phyloP scores from a whole-genome alignment of 2,113 vertebrate species.

The Mastomys coucha region DNA sequence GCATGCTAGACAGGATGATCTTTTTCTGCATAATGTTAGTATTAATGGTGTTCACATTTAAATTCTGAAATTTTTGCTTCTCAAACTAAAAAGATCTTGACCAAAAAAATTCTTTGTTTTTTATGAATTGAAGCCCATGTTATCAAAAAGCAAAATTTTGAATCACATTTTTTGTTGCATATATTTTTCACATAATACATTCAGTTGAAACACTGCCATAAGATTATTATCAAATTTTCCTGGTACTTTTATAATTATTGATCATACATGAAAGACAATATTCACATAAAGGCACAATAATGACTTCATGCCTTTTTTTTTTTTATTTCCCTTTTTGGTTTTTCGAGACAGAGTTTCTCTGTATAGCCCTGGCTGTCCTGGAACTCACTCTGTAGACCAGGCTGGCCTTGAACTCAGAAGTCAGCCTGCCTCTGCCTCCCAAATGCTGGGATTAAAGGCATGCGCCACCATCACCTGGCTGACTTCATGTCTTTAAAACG shows the following conservation, averaged over 20 bases:
- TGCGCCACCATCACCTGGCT: too few species aligned
- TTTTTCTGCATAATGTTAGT: conserved; percentile 81
- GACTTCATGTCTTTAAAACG: too few species aligned
- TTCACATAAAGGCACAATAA: conserved; percentile 48
- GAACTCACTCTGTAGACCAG: too few species aligned
- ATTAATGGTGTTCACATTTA: conserved; percentile 83
- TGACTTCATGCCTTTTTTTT: conserved; percentile 4
- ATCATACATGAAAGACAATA: conserved; percentile 65
- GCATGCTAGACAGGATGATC: conserved; percentile 90
- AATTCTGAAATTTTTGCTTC: conserved; percentile 76
- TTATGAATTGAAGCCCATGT: conserved; percentile 74
- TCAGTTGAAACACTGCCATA: conserved; percentile 68
- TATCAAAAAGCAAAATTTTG: conserved; percentile 77
- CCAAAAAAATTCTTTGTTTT: conserved; percentile 82
- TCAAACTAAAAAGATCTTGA: conserved; percentile 81
- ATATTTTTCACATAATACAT: conserved; percentile 57
- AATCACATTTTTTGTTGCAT: conserved; percentile 69
- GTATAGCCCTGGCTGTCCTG: too few species aligned
- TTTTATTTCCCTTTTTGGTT: too few species aligned
- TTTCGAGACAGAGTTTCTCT: too few species aligned
- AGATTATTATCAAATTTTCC: conserved; percentile 65
- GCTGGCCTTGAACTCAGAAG: too few species aligned
- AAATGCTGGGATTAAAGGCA: too few species aligned
- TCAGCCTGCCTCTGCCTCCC: too few species aligned
- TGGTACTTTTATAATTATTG: conserved; percentile 58